Base-by-base conservation (phyloP, 2,888 invertebrate genomes). In the Eurytoma adleriae region DNA sequence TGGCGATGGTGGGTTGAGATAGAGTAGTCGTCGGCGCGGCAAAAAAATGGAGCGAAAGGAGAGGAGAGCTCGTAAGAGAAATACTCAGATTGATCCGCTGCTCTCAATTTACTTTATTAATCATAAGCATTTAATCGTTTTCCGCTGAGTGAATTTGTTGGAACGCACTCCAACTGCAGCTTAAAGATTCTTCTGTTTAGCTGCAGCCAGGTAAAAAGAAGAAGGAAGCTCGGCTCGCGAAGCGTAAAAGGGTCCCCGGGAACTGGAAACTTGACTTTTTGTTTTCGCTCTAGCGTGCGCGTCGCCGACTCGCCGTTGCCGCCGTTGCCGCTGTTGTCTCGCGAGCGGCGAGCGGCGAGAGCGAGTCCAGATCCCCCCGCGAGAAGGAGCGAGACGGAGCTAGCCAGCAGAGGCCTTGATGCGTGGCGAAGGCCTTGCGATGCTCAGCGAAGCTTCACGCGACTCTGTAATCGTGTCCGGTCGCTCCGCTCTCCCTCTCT, bases 381-480 rank as follows among this genome's bases (percentile, higher is more conserved):
- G 76, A 52, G 61, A 61, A 80, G 64, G 71, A 69, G 80, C 62
- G 68, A 77, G 74, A 61, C 30, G 57, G 78, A 54, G 71, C 24
- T 16, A 69, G 54, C 14, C n/a, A 16, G 81, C 79, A 78, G 83
- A 84, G 83, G 88, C 88, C 87, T 88, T 87, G 89, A 87, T 89
- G 89, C 88, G 87, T 90, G 85, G 87, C 87, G 89, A 86, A 90
- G 89, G 86, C 89, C 89, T 90, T 87, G 88, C 84, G 84, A 85
- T 90, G 89, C 78, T 89, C 90, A 90, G 85, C 89, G 86, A 88
- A 89, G 90, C 90, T 88, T 90, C 86, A 89, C 88, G 86, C 85
- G 84, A 83, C 86, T 88, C 88, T 85, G 85, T 90, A 89, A 89
- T 90, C 89, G 85, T 89, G 89, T 90, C 90, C 89, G 89, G 89